Base-by-base conservation (phyloP, 2,113 vertebrate species). In the Otus sunia region DNA sequence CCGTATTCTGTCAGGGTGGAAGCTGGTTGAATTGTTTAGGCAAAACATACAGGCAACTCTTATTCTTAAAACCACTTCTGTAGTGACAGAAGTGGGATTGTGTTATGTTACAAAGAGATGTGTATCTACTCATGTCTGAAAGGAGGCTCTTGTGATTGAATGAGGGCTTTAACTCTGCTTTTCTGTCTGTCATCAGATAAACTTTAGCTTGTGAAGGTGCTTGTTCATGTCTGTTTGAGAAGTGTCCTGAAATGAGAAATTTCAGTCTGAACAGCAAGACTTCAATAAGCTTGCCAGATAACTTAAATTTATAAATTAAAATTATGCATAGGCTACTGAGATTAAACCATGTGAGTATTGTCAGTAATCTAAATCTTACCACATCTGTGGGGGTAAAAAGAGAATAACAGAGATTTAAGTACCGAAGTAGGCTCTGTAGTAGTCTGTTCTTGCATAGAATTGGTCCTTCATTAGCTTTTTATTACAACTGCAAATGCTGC, bases 341-440 rank as follows among this genome's bases (percentile, higher is more conserved):
- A 3, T 79, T 78, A 76, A 88, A 58, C 25, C 43, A 6, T 0
- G 0, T 13, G n/a, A 67, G 12, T 43, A 4, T 58, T 3, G 2
- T 34, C 43, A 68, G 14, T 21, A 34, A 36, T 23, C 22, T 53
- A 45, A 69, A 29, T 49, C 67, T 66, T 30, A 29, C 34, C 22
- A 43, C 7, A 49, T 12, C 9, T 63, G 0, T 3, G 39, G 45
- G 50, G 16, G 1, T 27, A 12, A 60, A 91, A 69, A 68, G 11
- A 47, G 30, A 88, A 12, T 15, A 59, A 47, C 7, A n/a, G 43
- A 41, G 21, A 22, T 39, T 55, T 58, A 36, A 90, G 23, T 16
- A 49, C 21, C 45, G 17, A 8, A 64, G 16, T 4, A 45, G 16
- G 52, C 39, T 50, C 26, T 2, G 3, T 15, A 49, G 34, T 18